These are phyloP conservation scores for Zingel zingel DNA, from an alignment of 2,113 vertebrate species.

Conservation along the genomic window DNA sequence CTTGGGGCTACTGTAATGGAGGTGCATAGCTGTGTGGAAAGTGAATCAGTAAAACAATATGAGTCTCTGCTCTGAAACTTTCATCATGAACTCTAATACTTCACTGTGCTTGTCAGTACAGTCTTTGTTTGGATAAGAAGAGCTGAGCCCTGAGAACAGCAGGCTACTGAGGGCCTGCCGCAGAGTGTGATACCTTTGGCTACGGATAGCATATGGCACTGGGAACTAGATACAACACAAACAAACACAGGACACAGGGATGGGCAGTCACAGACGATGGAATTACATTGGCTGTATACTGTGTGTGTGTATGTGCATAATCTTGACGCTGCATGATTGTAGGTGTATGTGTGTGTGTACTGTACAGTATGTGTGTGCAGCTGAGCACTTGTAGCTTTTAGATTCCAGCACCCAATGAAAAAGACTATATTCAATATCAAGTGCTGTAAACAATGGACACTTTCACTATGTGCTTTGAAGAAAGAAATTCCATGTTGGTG, in stretches of 20 bases:
- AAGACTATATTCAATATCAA: not conserved
- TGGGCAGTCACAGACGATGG: slow-evolving; percentile 59
- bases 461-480: not conserved
- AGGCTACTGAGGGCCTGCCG: slow-evolving; percentile 67
- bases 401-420: slow-evolving; percentile 10
- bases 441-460: not conserved
- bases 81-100: slow-evolving; percentile 50
- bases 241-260: slow-evolving; percentile 68
- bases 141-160: slow-evolving; percentile 72
- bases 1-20: slow-evolving; percentile 17
- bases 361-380: not conserved
- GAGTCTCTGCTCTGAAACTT: slow-evolving; percentile 53
- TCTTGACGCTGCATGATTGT: no score
- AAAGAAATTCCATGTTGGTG: not conserved
- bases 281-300: slow-evolving; percentile 57
- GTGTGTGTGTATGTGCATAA: not conserved
- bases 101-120: slow-evolving; percentile 60
- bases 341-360: not conserved
- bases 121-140: slow-evolving; percentile 69
- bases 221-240: slow-evolving; percentile 76
- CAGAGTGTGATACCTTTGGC: slow-evolving; percentile 62
- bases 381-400: not conserved
- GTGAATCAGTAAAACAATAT: slow-evolving; percentile 60
- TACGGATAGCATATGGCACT: slow-evolving; percentile 69
- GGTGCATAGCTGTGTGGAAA: slow-evolving; percentile 21